phyloP scores from a whole-genome alignment of 1,140 invertebrate genomes.

The Stegodyphus mimosarum region DNA sequence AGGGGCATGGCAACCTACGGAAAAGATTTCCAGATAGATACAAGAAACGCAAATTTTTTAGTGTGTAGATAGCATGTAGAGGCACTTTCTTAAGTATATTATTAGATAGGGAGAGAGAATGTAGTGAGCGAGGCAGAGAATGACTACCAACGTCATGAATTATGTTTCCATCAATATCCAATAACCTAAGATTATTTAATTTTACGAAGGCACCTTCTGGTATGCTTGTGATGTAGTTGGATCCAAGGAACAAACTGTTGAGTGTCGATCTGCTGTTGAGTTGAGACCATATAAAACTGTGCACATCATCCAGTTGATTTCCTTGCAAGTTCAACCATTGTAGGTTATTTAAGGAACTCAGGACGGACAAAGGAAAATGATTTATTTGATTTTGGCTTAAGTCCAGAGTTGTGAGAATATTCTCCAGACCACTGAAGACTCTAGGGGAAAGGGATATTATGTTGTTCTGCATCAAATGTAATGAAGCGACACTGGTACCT shows the following conservation, averaged over 20 bases:
- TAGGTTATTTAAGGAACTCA: slow-evolving; percentile 77
- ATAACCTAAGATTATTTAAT: slow-evolving; percentile 51
- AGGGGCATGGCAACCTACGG: slow-evolving; percentile 53
- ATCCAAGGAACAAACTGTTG: slow-evolving; percentile 61
- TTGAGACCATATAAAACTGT: slow-evolving; percentile 7
- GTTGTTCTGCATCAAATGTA: slow-evolving; percentile 72
- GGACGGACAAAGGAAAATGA: slow-evolving; percentile 74
- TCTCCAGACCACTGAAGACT: slow-evolving; percentile 74
- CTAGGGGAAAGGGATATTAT: slow-evolving; percentile 70
- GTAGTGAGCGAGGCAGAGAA: slow-evolving; percentile 69
- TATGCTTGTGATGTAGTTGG: slow-evolving; percentile 61
- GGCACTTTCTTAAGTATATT: slow-evolving; percentile 79
- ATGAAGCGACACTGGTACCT: slow-evolving; percentile 69
- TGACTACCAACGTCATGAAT: slow-evolving; percentile 62
- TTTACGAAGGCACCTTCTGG: slow-evolving; percentile 57
- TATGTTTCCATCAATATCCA: slow-evolving; percentile 62
- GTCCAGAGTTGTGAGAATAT: slow-evolving; percentile 83
- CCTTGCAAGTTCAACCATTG: slow-evolving; percentile 84
- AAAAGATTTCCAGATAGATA: slow-evolving; percentile 80
- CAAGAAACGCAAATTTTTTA: slow-evolving; percentile 73
- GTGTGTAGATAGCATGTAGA: slow-evolving; percentile 74
- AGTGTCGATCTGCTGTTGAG: slow-evolving; percentile 24
- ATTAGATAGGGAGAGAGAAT: slow-evolving; percentile 84
- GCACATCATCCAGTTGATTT: slow-evolving; percentile 77
- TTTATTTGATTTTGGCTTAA: slow-evolving; percentile 82